These are phyloP conservation scores for Diceros bicornis DNA, from an alignment of 2,797 vertebrate genomes.

Conservation along the genomic window DNA sequence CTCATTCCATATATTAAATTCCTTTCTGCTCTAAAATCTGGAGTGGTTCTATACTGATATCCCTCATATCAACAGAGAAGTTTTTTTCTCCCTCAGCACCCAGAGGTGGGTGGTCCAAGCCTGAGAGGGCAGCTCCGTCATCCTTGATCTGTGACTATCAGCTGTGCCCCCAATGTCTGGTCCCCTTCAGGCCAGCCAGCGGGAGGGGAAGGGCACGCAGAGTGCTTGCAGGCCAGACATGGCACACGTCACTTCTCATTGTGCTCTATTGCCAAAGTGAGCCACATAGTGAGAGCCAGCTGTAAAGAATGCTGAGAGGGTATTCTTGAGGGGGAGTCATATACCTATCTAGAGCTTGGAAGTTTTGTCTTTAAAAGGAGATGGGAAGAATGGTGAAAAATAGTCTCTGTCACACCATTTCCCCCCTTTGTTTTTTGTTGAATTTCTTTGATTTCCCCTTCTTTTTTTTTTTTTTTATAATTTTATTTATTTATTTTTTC, in stretches of 20 bases:
- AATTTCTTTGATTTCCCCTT: background rate
- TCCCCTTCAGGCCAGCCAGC: too few relatives aligned
- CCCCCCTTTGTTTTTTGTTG: background rate
- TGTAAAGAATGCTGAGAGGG: fast-evolving
- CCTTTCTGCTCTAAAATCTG: background rate
- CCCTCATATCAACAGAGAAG: background rate
- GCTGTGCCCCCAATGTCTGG: background rate
- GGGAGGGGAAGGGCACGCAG: too few relatives aligned
- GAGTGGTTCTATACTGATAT: too few relatives aligned
- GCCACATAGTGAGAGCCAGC: background rate
- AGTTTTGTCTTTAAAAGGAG: background rate
- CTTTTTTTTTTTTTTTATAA: background rate
- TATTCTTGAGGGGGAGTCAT: fast-evolving
- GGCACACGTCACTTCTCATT: fast-evolving
- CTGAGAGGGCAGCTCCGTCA: background rate
- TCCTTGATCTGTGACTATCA: background rate
- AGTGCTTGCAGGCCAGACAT: background rate
- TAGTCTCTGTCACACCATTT: background rate
- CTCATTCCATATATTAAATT: background rate
- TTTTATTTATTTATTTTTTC: too few relatives aligned
- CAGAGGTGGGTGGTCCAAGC: background rate
- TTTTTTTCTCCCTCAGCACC: background rate
- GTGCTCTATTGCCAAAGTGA: background rate
- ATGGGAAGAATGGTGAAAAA: background rate
- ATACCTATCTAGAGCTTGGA: fast-evolving